Evolutionary conservation across 2,797 vertebrate genomes (phyloP).

Genomic region (Loriculus beryllinus): DNA sequence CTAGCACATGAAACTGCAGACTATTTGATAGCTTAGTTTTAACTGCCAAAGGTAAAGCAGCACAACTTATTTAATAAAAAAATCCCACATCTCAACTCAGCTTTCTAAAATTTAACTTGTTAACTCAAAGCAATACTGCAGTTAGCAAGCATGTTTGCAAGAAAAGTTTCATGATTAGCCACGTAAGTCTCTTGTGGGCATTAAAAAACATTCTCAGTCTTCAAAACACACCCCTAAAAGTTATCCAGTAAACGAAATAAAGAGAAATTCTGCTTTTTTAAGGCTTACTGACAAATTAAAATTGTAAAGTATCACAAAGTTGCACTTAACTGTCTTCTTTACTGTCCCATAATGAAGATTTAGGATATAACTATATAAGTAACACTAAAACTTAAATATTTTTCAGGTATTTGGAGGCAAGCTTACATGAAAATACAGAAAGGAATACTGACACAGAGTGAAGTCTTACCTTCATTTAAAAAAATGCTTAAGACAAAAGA

Average conservation of each 20-base stretch:
- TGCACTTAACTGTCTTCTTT: neutral
- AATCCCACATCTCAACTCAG: neutral
- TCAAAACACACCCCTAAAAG: conserved; percentile 1
- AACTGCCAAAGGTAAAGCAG: neutral
- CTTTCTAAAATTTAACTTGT: neutral
- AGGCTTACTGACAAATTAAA: neutral
- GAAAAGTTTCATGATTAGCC: conserved; percentile 35
- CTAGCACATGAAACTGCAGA: neutral
- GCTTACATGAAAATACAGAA: neutral
- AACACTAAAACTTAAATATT: neutral
- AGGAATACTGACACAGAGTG: neutral
- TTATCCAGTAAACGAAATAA: conserved; percentile 46
- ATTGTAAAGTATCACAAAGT: neutral
- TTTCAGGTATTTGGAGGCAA: neutral
- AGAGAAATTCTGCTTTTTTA: neutral
- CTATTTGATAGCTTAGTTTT: neutral
- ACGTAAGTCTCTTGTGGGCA: conserved; percentile 45
- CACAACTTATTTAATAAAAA: neutral
- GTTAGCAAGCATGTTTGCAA: neutral
- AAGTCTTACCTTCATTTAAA: neutral
- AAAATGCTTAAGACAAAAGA: conserved; percentile 7
- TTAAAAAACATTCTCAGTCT: conserved; percentile 33
- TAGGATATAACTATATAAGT: neutral
- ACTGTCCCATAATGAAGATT: neutral
- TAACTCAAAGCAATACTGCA: conserved; percentile 9